phyloP scores from a whole-genome alignment of 2,797 vertebrate genomes.

The Smutsia temminckii region DNA sequence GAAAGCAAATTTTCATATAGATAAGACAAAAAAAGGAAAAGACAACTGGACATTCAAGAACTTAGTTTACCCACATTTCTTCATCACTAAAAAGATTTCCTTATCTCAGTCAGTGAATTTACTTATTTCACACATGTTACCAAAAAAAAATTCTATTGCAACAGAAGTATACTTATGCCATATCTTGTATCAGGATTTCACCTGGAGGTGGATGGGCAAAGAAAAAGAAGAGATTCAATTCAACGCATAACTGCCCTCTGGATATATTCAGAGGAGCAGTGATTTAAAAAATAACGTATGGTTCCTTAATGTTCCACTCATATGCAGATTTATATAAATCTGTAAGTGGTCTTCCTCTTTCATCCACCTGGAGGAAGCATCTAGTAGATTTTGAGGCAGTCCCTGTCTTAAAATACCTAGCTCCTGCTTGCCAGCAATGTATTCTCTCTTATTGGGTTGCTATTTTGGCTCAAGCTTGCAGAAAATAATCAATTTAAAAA shows the following conservation, averaged over 20 bases:
- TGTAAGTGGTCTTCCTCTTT: not conserved
- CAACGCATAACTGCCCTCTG: not conserved
- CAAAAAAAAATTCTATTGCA: not conserved
- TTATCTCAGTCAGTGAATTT: not conserved
- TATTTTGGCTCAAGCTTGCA: not conserved
- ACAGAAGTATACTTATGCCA: not conserved
- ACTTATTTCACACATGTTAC: not conserved
- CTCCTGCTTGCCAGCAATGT: not conserved
- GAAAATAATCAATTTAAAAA: not conserved
- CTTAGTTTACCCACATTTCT: not conserved
- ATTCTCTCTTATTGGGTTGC: not conserved
- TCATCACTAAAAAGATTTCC: not conserved
- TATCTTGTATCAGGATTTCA: not conserved
- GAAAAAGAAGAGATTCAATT: not conserved
- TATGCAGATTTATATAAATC: not conserved
- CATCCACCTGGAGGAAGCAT: not conserved
- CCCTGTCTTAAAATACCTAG: not conserved
- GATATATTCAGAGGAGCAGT: not conserved
- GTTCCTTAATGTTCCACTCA: not conserved
- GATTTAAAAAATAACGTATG: not conserved
- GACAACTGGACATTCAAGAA: not conserved
- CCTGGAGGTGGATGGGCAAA: not conserved
- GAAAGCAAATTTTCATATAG: not conserved
- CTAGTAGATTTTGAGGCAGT: not conserved
- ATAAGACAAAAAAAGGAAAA: not conserved